Evolutionary conservation across 92 coral and sea anemone species (phyloP).

Genomic region (Zoanthus sansibaricus): DNA sequence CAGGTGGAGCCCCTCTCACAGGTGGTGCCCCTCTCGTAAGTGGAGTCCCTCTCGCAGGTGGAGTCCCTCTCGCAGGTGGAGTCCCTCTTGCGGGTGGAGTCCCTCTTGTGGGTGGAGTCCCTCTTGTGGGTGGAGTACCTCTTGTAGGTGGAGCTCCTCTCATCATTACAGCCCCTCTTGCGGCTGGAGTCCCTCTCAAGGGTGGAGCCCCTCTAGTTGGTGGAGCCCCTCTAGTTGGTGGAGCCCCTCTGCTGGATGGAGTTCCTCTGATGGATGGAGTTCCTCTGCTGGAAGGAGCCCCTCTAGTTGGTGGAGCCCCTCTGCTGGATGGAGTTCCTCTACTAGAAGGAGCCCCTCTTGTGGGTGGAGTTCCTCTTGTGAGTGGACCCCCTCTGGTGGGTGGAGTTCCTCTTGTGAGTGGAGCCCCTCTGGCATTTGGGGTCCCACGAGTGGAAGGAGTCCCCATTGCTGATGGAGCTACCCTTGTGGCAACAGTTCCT

Average conservation of each 20-base stretch:
- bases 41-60: neutral
- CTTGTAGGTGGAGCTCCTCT: conserved; percentile 8
- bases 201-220: conserved; percentile 21
- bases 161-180: neutral
- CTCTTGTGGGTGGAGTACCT: neutral
- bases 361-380: neutral
- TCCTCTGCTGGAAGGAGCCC: neutral
- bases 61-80: neutral
- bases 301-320: conserved; percentile 8
- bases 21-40: neutral
- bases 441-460: conserved; percentile 3
- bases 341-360: conserved; percentile 7
- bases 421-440: neutral
- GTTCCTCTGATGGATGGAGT: conserved; percentile 41
- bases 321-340: conserved; percentile 2
- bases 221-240: neutral
- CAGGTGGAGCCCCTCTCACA: neutral
- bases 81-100: neutral
- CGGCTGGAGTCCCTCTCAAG: neutral
- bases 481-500: neutral
- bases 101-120: conserved; percentile 10
- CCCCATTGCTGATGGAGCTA: neutral
- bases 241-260: neutral
- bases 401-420: neutral
- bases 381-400: conserved; percentile 17